phyloP scores from a whole-genome alignment of 2,797 vertebrate genomes.

The Eupleurogrammus muticus region DNA sequence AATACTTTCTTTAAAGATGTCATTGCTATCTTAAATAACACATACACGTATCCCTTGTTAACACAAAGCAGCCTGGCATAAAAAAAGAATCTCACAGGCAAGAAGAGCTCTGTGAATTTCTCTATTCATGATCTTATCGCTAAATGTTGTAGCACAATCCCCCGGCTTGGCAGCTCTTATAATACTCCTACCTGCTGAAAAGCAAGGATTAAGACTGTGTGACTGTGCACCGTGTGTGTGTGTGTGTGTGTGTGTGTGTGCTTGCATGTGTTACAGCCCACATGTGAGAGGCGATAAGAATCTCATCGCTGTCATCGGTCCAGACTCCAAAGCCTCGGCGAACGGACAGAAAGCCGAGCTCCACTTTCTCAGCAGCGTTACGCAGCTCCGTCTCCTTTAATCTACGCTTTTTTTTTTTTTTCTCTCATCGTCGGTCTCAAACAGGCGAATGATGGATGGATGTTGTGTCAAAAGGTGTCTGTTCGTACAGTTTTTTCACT shows the following conservation, averaged over 20 bases:
- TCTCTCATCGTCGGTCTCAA: slow-evolving; percentile 53
- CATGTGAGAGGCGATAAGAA: slow-evolving; percentile 69
- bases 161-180: slow-evolving; percentile 45
- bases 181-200: slow-evolving; percentile 69
- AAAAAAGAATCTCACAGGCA: slow-evolving; percentile 14
- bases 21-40: slow-evolving; percentile 30
- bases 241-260: slow-evolving; percentile 25
- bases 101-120: slow-evolving; percentile 37
- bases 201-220: slow-evolving; percentile 55
- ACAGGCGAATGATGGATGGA: slow-evolving; percentile 67
- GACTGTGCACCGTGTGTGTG: slow-evolving; percentile 18
- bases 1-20: too few species aligned
- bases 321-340: slow-evolving; percentile 48
- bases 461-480: slow-evolving; percentile 48
- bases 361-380: slow-evolving; percentile 26
- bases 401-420: slow-evolving; percentile 38
- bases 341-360: slow-evolving; percentile 57
- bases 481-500: slow-evolving; percentile 47
- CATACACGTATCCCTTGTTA: slow-evolving; percentile 23
- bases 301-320: slow-evolving; percentile 70
- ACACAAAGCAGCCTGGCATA: slow-evolving; percentile 16
- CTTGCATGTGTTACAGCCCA: slow-evolving; percentile 48
- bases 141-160: slow-evolving; percentile 38
- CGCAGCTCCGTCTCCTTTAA: slow-evolving; percentile 57
- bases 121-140: slow-evolving; percentile 64